These are phyloP conservation scores for Scopus umbretta DNA, from an alignment of 2,113 vertebrate genomes.

Conservation along the genomic window DNA sequence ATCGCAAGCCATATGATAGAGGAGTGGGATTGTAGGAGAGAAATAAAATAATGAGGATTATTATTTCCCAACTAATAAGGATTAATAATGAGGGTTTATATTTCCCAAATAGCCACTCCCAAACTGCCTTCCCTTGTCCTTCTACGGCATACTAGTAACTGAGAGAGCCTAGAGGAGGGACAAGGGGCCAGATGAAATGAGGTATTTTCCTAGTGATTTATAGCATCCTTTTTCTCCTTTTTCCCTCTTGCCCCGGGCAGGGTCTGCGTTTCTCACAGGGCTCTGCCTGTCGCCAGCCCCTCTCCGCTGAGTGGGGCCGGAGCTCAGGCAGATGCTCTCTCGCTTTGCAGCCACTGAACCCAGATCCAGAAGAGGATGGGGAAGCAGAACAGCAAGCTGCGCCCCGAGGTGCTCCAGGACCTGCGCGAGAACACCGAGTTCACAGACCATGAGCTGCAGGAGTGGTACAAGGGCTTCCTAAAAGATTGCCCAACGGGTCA, in stretches of 20 bases:
- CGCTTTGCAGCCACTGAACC: slow-evolving; percentile 39
- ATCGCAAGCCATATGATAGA: rapidly evolving
- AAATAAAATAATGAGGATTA: not conserved
- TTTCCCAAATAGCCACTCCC: not conserved
- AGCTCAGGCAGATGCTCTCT: not conserved
- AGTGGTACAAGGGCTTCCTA: slow-evolving; percentile 90
- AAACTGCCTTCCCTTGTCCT: not conserved
- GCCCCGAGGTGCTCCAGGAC: slow-evolving; percentile 85
- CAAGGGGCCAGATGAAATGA: not conserved
- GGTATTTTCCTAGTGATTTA: not conserved
- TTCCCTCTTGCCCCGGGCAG: not conserved
- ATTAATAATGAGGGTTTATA: not conserved
- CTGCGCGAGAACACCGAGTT: slow-evolving; percentile 87
- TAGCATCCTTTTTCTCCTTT: not conserved
- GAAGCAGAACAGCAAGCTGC: slow-evolving; percentile 88
- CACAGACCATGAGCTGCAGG: slow-evolving; percentile 87
- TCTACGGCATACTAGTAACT: not conserved
- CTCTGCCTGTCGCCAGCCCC: not conserved
- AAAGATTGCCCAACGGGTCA: slow-evolving; percentile 88
- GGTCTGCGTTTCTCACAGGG: not conserved
- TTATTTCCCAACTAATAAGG: not conserved
- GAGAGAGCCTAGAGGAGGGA: not conserved
- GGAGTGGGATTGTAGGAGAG: not conserved
- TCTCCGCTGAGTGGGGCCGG: not conserved
- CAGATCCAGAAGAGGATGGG: slow-evolving; percentile 70